A percentile compares a stretch with the other conserved stretches of the same genome.
These are phyloP conservation scores for Cantharis rustica DNA, from an alignment of 2,888 invertebrate genomes.

Conservation along the genomic window DNA sequence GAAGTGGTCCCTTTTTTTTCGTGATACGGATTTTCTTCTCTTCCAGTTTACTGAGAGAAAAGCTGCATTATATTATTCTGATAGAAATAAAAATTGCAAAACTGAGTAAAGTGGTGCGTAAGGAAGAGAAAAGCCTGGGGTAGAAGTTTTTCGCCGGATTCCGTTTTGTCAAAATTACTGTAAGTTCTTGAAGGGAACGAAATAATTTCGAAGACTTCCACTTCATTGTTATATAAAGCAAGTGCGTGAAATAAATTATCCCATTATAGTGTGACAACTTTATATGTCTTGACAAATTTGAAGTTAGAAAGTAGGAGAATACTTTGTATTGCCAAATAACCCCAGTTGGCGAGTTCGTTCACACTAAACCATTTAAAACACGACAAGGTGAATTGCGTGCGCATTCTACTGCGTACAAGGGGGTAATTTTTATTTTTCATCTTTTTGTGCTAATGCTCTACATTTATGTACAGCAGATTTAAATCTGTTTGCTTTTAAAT, in stretches of 20 bases:
- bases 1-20: too few relatives aligned
- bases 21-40: too few relatives aligned
- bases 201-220: not conserved
- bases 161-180: not conserved
- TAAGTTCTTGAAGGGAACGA: not conserved
- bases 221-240: not conserved
- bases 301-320: not conserved
- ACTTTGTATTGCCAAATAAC: not conserved
- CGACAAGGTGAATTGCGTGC: slow-evolving; percentile 42
- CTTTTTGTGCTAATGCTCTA: slow-evolving; percentile 22
- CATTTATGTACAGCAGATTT: slow-evolving; percentile 20
- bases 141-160: not conserved
- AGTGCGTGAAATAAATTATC: not conserved
- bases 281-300: not conserved
- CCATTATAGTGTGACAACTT: not conserved
- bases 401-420: slow-evolving; percentile 32
- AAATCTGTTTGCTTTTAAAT: not conserved
- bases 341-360: slow-evolving; percentile 27
- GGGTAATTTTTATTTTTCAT: slow-evolving; percentile 22
- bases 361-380: slow-evolving; percentile 24
- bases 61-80: too few relatives aligned
- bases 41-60: too few relatives aligned
- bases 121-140: not conserved
- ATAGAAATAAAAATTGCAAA: too few relatives aligned
- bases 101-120: too few relatives aligned